phyloP scores from a whole-genome alignment of 2,888 invertebrate species.

The Rugalucina vietnamica region DNA sequence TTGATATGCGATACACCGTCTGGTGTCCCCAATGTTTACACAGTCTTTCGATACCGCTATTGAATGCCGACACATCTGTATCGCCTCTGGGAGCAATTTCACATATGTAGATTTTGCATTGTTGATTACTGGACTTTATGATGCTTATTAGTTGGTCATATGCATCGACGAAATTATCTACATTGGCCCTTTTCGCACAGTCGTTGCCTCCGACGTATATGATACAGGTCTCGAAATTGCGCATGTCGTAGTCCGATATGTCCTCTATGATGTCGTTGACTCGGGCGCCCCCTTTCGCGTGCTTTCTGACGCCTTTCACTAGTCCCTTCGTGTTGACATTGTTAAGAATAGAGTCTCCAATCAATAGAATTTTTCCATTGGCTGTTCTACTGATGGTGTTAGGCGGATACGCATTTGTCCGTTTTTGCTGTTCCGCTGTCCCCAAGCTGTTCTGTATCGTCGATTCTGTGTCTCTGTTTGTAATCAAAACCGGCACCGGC shows the following conservation, averaged over 20 bases:
- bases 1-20: neutral
- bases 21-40: neutral
- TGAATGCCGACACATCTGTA: neutral
- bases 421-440: no score
- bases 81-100: neutral
- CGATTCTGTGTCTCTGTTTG: no score
- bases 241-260: neutral
- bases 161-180: neutral
- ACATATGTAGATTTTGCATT: neutral
- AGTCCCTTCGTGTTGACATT: neutral
- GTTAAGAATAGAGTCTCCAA: neutral
- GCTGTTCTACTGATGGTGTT: neutral
- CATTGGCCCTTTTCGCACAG: neutral
- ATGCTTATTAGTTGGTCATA: neutral
- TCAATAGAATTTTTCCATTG: neutral
- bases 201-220: neutral
- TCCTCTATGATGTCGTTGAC: neutral
- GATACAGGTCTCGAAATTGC: neutral
- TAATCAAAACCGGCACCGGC: no score
- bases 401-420: neutral
- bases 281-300: neutral
- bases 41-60: neutral
- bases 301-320: neutral
- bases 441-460: no score
- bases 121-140: neutral